Conservation (phyloP, 2,888 invertebrate genomes). For the Acanthococcus lagerstroemiae region DNA sequence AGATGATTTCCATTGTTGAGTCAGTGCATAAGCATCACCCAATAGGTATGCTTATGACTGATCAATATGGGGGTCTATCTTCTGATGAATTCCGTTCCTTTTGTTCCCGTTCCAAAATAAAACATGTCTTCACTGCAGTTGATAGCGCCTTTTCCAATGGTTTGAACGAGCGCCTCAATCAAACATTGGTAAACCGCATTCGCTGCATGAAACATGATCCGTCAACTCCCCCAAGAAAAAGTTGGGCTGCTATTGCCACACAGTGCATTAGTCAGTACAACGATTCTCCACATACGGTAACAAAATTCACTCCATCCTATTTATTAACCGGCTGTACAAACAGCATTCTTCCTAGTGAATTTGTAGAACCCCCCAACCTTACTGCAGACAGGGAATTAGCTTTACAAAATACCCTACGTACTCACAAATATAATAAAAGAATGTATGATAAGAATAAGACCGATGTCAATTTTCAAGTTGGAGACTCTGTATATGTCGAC, state of each 20-base stretch:
- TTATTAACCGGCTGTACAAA: neutral
- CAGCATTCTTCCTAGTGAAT: neutral
- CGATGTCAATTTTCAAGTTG: neutral
- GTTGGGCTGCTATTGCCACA: too few relatives aligned
- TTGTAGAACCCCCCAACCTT: neutral
- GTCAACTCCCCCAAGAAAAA: too few relatives aligned
- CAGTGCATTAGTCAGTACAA: neutral
- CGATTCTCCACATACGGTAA: neutral
- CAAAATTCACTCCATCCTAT: neutral
- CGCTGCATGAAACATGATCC: too few relatives aligned
- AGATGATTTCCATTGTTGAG: neutral
- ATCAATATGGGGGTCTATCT: too few relatives aligned
- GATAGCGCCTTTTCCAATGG: too few relatives aligned
- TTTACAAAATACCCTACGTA: neutral
- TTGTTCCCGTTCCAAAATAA: too few relatives aligned
- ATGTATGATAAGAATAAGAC: neutral
- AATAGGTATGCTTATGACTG: too few relatives aligned
- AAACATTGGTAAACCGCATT: too few relatives aligned
- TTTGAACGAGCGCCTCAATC: too few relatives aligned
- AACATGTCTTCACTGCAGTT: too few relatives aligned
- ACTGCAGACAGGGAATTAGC: neutral
- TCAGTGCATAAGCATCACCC: too few relatives aligned
- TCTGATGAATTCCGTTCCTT: too few relatives aligned
- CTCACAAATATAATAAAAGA: neutral
- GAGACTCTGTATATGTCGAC: neutral